These are phyloP conservation scores for Nysson spinosus DNA, from an alignment of 2,888 invertebrate species.

Conservation along the genomic window DNA sequence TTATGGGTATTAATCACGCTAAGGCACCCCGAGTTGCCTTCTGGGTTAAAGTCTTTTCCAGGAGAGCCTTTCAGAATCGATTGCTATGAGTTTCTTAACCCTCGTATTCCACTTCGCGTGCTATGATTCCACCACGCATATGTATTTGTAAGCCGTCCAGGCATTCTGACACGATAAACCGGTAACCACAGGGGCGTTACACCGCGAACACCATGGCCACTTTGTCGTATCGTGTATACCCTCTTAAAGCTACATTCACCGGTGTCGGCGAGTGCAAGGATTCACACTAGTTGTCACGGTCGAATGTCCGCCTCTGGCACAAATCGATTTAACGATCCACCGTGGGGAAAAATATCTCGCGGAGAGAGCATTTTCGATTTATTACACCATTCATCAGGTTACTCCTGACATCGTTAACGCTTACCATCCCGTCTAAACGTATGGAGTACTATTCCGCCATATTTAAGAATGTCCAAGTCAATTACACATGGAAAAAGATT, in stretches of 20 bases:
- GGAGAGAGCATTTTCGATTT: slow-evolving; percentile 1
- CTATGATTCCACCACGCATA: neutral
- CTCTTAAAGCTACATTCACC: slow-evolving; percentile 56
- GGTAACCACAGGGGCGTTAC: slow-evolving; percentile 58
- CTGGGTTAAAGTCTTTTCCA: no score
- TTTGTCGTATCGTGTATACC: slow-evolving; percentile 57
- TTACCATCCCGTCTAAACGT: no score
- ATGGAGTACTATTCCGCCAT: no score
- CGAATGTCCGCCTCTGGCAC: slow-evolving; percentile 35
- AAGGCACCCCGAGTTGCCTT: slow-evolving; percentile 2
- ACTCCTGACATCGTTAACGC: no score
- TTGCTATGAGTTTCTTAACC: slow-evolving; percentile 2
- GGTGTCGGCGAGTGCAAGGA: slow-evolving; percentile 55
- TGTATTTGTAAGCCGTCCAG: slow-evolving; percentile 11
- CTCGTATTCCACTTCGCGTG: slow-evolving; percentile 25
- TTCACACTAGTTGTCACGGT: slow-evolving; percentile 52
- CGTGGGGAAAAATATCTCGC: slow-evolving; percentile 5
- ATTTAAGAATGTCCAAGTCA: no score
- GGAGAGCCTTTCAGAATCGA: slow-evolving; percentile 7
- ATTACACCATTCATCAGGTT: no score
- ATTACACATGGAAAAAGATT: no score
- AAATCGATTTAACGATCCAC: slow-evolving; percentile 50
- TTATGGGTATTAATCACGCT: slow-evolving; percentile 42
- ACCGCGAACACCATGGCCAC: slow-evolving; percentile 56
- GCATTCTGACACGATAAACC: slow-evolving; percentile 58